phyloP scores from a whole-genome alignment of 2,888 invertebrate genomes.

The Xestoiulus laeticollis region DNA sequence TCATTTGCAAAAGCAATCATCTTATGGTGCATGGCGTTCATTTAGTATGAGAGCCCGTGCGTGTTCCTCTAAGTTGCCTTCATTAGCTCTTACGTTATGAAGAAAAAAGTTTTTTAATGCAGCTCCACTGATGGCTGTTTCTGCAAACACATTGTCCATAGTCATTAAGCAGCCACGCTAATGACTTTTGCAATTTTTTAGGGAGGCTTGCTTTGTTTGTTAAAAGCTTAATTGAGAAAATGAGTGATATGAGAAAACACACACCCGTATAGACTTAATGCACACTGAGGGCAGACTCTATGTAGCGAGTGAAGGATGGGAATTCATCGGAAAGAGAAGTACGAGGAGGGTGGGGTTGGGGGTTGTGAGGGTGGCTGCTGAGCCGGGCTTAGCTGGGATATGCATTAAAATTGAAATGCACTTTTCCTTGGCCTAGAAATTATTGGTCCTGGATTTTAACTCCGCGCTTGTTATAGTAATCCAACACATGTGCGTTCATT shows the following conservation, averaged over 20 bases:
- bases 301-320: not conserved
- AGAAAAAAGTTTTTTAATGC: conserved; percentile 32
- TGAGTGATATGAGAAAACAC: conserved; percentile 24
- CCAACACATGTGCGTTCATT: conserved; percentile 18
- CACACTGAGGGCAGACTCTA: not conserved
- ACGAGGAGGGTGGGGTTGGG: not conserved
- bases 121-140: conserved; percentile 12
- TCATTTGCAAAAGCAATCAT: conserved; percentile 23
- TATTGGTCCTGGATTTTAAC: conserved; percentile 6
- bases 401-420: conserved; percentile 15
- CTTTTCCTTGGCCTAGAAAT: not conserved
- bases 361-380: not conserved
- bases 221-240: conserved; percentile 37
- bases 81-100: not conserved
- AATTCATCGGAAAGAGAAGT: not conserved
- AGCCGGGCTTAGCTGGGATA: conserved; percentile 22
- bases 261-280: not conserved
- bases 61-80: not conserved
- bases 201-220: not conserved
- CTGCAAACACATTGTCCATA: conserved; percentile 22
- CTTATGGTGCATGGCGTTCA: not conserved
- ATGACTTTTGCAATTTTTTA: conserved; percentile 34
- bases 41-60: not conserved
- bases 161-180: conserved; percentile 17
- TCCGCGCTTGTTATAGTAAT: not conserved